phyloP scores from a whole-genome alignment of 2,797 vertebrate genomes.

The Serranus cabrilla region DNA sequence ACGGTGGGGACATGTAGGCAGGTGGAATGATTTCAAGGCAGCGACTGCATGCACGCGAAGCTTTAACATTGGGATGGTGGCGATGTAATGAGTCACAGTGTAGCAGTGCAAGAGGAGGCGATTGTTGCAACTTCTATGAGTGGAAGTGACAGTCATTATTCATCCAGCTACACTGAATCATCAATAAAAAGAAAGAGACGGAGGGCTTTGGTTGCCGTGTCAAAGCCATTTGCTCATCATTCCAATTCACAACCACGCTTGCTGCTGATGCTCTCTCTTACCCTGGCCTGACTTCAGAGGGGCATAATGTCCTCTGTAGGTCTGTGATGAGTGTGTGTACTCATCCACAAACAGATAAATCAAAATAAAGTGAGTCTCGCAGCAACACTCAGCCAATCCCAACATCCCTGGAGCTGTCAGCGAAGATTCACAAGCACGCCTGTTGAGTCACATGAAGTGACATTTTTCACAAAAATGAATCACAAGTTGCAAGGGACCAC shows the following conservation, averaged over 20 bases:
- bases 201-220: slow-evolving; percentile 46
- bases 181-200: slow-evolving; percentile 44
- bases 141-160: slow-evolving; percentile 48
- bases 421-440: slow-evolving; percentile 45
- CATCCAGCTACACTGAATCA: slow-evolving; percentile 58
- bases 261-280: slow-evolving; percentile 38
- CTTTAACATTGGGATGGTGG: slow-evolving; percentile 41
- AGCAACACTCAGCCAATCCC: slow-evolving; percentile 21
- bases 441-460: slow-evolving; percentile 56
- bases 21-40: slow-evolving; percentile 49
- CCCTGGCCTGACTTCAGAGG: slow-evolving; percentile 46
- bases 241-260: slow-evolving; percentile 28
- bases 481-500: slow-evolving; percentile 49
- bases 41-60: slow-evolving; percentile 21
- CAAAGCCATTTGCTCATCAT: slow-evolving; percentile 57
- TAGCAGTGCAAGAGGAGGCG: slow-evolving; percentile 21
- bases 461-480: slow-evolving; percentile 65
- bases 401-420: slow-evolving; percentile 40
- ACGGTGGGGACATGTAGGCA: slow-evolving; percentile 32
- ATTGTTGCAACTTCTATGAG: slow-evolving; percentile 32
- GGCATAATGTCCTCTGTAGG: slow-evolving; percentile 34
- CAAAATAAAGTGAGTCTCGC: slow-evolving; percentile 58
- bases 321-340: slow-evolving; percentile 51
- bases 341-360: slow-evolving; percentile 58
- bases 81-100: slow-evolving; percentile 52